Evolutionary conservation across 2,888 invertebrate genomes (phyloP).

Genomic region (Theodoxus fluviatilis): DNA sequence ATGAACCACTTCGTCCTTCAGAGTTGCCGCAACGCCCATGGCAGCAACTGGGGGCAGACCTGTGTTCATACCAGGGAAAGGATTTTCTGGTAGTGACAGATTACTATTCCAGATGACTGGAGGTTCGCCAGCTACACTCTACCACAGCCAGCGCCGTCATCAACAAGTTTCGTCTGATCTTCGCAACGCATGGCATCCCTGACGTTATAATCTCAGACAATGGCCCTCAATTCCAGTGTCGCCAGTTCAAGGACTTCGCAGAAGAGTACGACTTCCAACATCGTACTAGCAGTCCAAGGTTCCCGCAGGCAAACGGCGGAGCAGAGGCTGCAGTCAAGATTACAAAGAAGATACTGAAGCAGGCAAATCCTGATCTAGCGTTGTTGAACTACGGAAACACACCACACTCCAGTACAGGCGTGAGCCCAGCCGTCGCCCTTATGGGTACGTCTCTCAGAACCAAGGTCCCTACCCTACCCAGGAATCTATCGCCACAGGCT

Average conservation of each 20-base stretch:
- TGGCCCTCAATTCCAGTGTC: slow-evolving; percentile 21
- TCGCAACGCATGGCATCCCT: slow-evolving; percentile 19
- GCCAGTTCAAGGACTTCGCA: slow-evolving; percentile 11
- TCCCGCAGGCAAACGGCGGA: slow-evolving; percentile 22
- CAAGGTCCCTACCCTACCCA: not conserved
- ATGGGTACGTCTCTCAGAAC: slow-evolving; percentile 5
- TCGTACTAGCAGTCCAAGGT: slow-evolving; percentile 10
- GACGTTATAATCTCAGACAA: slow-evolving; percentile 15
- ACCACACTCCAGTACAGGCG: slow-evolving; percentile 20
- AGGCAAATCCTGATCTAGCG: not conserved
- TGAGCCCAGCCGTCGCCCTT: not conserved
- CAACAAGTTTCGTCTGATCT: not conserved
- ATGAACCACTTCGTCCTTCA: slow-evolving; percentile 13
- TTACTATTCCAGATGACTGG: slow-evolving; percentile 24
- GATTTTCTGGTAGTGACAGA: slow-evolving; percentile 21
- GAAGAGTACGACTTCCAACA: slow-evolving; percentile 3
- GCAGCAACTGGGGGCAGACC: slow-evolving; percentile 17
- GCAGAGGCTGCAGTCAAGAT: slow-evolving; percentile 18
- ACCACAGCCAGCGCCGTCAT: not conserved
- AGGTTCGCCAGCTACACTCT: not conserved
- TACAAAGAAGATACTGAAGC: slow-evolving; percentile 2
- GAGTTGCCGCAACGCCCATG: not conserved
- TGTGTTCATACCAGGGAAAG: not conserved
- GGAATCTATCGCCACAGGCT: not conserved
- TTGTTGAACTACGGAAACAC: slow-evolving; percentile 19